These are phyloP conservation scores for Trematocara nigrifrons DNA, from an alignment of 2,113 vertebrate species.

Conservation along the genomic window DNA sequence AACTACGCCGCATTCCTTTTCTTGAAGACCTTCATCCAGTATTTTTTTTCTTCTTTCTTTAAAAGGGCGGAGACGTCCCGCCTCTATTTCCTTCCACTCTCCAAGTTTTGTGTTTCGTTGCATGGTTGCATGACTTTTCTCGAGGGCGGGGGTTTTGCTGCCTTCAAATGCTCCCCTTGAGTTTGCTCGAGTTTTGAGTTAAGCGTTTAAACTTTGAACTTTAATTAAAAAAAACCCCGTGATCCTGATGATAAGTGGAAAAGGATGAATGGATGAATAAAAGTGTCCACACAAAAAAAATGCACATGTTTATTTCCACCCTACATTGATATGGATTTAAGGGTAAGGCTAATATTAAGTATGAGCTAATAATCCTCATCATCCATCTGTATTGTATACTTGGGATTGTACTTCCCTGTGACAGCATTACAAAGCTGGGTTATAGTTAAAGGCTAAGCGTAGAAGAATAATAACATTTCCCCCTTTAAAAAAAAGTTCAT, in stretches of 20 bases:
- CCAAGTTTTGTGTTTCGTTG: background rate
- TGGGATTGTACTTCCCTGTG: background rate
- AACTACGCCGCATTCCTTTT: constrained; percentile 45
- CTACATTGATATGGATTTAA: background rate
- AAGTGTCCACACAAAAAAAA: background rate
- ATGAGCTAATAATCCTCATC: background rate
- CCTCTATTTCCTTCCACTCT: constrained; percentile 50
- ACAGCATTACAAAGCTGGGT: background rate
- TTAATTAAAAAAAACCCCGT: background rate
- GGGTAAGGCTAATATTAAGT: background rate
- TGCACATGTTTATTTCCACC: background rate
- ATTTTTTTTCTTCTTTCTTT: background rate
- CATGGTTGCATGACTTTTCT: constrained; percentile 18
- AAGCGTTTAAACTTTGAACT: background rate
- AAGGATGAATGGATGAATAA: background rate
- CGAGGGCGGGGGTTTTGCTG: background rate
- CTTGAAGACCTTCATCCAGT: constrained; percentile 18
- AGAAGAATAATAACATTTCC: background rate
- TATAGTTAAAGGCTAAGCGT: background rate
- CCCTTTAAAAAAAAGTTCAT: background rate
- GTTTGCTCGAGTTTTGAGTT: background rate
- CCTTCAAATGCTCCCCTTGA: background rate
- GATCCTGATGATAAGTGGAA: background rate
- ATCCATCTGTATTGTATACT: background rate
- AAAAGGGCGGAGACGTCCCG: constrained; percentile 60